Evolutionary conservation across 92 coral and sea anemone species (phyloP).

Genomic region (Palythoa heliodiscus): DNA sequence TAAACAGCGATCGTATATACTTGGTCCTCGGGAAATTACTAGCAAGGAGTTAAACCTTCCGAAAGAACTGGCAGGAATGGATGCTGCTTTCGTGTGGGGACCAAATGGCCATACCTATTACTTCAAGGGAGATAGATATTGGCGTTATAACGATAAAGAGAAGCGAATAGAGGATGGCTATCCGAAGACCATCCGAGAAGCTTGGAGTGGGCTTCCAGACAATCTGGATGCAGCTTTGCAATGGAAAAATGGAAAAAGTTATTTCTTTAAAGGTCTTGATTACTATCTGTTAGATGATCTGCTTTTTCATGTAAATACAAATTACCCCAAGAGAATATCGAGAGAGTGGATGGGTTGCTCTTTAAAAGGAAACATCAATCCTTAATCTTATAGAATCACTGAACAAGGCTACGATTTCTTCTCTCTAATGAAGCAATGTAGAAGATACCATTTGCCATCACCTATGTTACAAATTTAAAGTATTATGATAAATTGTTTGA

Average conservation of each 20-base stretch:
- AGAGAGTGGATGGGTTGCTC: constrained; percentile 16
- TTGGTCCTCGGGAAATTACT: constrained; percentile 49
- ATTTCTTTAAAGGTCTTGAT: constrained; percentile 65
- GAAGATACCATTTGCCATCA: no score
- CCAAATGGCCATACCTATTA: constrained; percentile 67
- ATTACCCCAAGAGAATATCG: constrained; percentile 38
- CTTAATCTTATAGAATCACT: background rate
- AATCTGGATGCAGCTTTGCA: constrained; percentile 67
- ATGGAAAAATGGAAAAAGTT: constrained; percentile 60
- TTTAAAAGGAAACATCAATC: background rate
- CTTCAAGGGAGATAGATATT: constrained; percentile 65
- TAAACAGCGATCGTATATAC: constrained; percentile 17
- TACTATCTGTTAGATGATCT: constrained; percentile 61
- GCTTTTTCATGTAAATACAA: constrained; percentile 22
- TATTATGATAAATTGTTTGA: no score
- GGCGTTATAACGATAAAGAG: constrained; percentile 55
- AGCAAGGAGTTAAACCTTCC: constrained; percentile 57
- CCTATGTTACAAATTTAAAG: no score
- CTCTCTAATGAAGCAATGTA: no score
- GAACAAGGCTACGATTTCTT: no score
- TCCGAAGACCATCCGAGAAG: constrained; percentile 54
- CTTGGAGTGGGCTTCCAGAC: constrained; percentile 53
- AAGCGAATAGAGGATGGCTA: constrained; percentile 60
- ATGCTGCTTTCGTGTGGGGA: constrained; percentile 62
- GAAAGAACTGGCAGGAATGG: constrained; percentile 57